Percentiles rank a stretch among this genome's conserved stretches.
phyloP scores from a whole-genome alignment of 2,888 invertebrate species.

The Cataglyphis rosenhaueri region DNA sequence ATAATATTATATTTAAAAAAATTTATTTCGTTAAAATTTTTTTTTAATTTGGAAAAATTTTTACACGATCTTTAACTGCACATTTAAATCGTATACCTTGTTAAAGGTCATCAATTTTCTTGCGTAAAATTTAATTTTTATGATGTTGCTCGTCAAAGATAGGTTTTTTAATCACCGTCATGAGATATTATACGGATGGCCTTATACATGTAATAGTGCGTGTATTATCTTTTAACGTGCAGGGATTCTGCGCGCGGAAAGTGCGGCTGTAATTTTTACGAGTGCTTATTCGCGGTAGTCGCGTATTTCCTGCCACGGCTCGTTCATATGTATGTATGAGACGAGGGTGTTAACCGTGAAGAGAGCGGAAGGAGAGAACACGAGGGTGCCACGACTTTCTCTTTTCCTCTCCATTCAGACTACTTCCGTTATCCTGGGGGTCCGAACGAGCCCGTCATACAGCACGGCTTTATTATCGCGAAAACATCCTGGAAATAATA shows the following conservation, averaged over 20 bases:
- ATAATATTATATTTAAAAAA: too few relatives aligned
- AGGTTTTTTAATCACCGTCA: slow-evolving; percentile 14
- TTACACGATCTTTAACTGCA: too few relatives aligned
- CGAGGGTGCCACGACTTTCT: slow-evolving; percentile 74
- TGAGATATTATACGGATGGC: not conserved
- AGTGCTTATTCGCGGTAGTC: slow-evolving; percentile 74
- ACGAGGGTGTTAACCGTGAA: slow-evolving; percentile 72
- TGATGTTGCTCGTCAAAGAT: not conserved
- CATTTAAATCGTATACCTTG: not conserved
- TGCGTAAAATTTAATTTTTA: not conserved
- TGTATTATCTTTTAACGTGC: slow-evolving; percentile 60
- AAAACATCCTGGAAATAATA: slow-evolving; percentile 77
- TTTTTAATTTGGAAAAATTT: not conserved
- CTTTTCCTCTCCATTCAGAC: slow-evolving; percentile 70
- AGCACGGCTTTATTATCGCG: slow-evolving; percentile 70
- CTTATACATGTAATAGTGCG: slow-evolving; percentile 73
- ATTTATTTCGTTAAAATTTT: not conserved
- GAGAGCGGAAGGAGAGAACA: slow-evolving; percentile 74
- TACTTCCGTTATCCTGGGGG: slow-evolving; percentile 77
- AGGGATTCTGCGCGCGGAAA: slow-evolving; percentile 35
- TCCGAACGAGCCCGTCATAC: slow-evolving; percentile 63
- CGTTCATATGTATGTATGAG: slow-evolving; percentile 58
- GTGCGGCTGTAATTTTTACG: slow-evolving; percentile 71
- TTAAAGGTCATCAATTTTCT: not conserved
- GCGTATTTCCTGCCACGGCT: slow-evolving; percentile 67